Evolutionary conservation across 2,888 invertebrate species (phyloP), one percentile per base, ranked within the genome.

Genomic region (Anticlea derivata): DNA sequence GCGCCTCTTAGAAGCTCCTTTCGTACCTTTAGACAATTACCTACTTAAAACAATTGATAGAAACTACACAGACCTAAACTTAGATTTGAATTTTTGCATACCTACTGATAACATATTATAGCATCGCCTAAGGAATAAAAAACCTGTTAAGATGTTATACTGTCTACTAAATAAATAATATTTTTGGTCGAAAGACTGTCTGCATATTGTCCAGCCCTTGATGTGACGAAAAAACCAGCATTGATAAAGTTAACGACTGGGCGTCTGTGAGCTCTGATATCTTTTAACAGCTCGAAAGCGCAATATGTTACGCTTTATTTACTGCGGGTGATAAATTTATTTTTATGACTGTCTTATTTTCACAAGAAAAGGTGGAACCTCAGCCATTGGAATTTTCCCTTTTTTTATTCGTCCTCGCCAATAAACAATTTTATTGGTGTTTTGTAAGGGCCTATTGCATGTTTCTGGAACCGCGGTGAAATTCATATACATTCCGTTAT

Each of bases 311-410:
- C 79, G 73, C 74, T 76, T 83, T 86, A 86, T 87, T 87, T 84
- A 86, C 82, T 80, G 71, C 71, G 64, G 70, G 73, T 75, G 55
- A 86, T 87, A 87, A 87, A 87, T 84, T 84, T 78, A 64, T 66
- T 82, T 86, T 87, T 86, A 86, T 85, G 81, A 77, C 82, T 75
- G 78, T 79, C 80, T 84, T 83, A 84, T 85, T 83, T 83, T 79
- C 72, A 75, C 73, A 79, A 77, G 76, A 75, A 79, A 79, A 71
- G 64, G 67, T 70, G 60, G 66, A 58, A 68, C 64, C 70, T 66
- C 63, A 58, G 57, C 53, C 69, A 60, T 55, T 34, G 76, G 76
- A 80, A 77, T 76, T 75, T 78, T 75, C 72, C 56, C 67, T 77
- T 72, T 71, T 79, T 79, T 77, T 61, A 40, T 40, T 40, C 55